These are phyloP conservation scores for Stenurella melanura DNA, from an alignment of 2,888 invertebrate species.

Conservation along the genomic window DNA sequence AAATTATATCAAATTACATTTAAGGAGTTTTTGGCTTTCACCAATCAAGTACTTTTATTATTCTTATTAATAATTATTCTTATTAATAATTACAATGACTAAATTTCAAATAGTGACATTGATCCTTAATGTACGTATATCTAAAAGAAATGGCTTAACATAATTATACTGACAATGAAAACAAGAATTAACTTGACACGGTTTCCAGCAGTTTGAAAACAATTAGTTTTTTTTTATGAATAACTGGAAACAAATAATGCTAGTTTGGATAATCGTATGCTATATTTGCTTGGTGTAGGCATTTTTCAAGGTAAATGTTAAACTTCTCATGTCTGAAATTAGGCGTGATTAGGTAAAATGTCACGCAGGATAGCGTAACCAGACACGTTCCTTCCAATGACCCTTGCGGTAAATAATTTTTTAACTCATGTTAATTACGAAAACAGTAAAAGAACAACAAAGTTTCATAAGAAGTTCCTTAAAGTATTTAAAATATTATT, in stretches of 20 bases:
- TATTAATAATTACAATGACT: no score
- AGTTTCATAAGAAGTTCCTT: no score
- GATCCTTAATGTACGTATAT: no score
- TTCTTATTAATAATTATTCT: no score
- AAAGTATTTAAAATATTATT: no score
- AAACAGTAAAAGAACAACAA: background rate
- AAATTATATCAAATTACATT: no score
- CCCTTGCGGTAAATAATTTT: background rate
- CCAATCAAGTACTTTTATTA: no score
- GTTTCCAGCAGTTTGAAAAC: conserved; percentile 33
- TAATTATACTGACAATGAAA: conserved; percentile 24
- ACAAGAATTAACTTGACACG: conserved; percentile 12
- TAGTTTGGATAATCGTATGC: background rate
- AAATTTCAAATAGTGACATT: no score
- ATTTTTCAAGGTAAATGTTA: conserved; percentile 8
- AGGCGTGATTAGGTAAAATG: background rate
- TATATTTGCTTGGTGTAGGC: background rate
- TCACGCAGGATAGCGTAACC: conserved; percentile 7
- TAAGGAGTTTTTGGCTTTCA: no score
- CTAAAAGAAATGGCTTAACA: background rate
- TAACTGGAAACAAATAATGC: conserved; percentile 22
- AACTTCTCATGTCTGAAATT: conserved; percentile 24
- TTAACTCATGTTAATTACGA: background rate
- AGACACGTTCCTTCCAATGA: background rate
- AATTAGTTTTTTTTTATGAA: conserved; percentile 28